phyloP scores from a whole-genome alignment of 2,888 invertebrate genomes.

The Adela reaumurella region DNA sequence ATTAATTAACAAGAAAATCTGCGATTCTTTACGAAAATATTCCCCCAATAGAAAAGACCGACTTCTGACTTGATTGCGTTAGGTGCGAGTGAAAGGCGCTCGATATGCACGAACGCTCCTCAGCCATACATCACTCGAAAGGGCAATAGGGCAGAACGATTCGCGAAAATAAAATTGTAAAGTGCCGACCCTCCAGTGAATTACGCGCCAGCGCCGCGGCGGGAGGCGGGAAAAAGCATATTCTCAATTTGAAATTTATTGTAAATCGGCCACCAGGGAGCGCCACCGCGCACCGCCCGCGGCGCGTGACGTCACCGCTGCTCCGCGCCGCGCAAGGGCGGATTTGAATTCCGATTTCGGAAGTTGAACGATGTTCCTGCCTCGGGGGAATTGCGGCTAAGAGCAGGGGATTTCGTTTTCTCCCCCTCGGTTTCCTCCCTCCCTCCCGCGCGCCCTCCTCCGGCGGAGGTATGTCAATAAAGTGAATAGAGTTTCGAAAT shows the following conservation, averaged over 20 bases:
- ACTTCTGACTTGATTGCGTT: not conserved
- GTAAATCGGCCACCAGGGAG: conserved; percentile 37
- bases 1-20: too few relatives aligned
- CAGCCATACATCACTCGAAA: conserved; percentile 9
- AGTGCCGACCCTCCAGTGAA: not conserved
- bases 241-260: conserved; percentile 51
- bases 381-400: not conserved
- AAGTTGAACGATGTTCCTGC: not conserved
- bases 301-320: not conserved
- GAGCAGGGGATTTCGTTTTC: conserved; percentile 35
- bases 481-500: conserved; percentile 49
- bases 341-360: not conserved
- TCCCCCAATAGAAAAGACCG: too few relatives aligned
- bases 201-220: conserved; percentile 3
- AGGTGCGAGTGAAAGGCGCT: not conserved
- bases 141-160: conserved; percentile 17
- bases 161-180: not conserved
- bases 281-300: not conserved
- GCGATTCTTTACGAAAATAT: too few relatives aligned
- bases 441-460: conserved; percentile 14
- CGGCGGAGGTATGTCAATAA: conserved; percentile 35
- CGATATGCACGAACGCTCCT: not conserved
- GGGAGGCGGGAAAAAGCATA: conserved; percentile 31
- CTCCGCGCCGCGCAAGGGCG: not conserved
- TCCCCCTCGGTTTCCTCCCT: conserved; percentile 14